Conservation (phyloP, 2,113 vertebrate genomes). For the Pseudopipra pipra region DNA sequence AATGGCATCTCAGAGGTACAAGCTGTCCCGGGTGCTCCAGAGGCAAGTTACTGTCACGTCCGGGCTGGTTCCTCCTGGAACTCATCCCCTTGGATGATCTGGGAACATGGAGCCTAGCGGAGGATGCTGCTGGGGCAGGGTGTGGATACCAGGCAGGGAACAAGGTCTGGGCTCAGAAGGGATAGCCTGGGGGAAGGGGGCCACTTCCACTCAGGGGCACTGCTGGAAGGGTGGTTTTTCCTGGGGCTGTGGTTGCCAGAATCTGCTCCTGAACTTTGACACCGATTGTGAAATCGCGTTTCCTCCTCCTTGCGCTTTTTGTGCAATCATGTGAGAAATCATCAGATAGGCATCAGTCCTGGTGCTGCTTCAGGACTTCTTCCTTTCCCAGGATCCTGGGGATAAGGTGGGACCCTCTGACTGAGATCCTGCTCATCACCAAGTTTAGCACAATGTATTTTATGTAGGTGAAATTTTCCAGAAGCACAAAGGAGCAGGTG, state of each 20-base stretch:
- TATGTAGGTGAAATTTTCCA: not conserved
- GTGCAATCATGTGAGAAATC: not conserved
- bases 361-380: not conserved
- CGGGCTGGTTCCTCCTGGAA: not conserved
- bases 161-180: not conserved
- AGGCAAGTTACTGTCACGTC: not conserved
- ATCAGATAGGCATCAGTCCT: not conserved
- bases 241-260: not conserved
- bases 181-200: not conserved
- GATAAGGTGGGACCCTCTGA: not conserved
- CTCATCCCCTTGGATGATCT: accelerated
- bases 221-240: not conserved
- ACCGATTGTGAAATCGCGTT: not conserved
- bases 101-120: accelerated
- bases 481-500: not conserved
- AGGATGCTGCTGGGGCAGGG: not conserved
- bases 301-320: not conserved
- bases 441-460: not conserved
- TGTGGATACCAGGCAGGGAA: not conserved
- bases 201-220: not conserved
- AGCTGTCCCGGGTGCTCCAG: not conserved
- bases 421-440: not conserved
- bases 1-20: slow-evolving; percentile 2
- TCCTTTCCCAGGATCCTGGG: not conserved
- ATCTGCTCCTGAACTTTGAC: not conserved